A percentile compares a stretch with the other conserved stretches of the same genome.
Conservation (phyloP, 2,797 vertebrate species). For the Epinephelus malabaricus region DNA sequence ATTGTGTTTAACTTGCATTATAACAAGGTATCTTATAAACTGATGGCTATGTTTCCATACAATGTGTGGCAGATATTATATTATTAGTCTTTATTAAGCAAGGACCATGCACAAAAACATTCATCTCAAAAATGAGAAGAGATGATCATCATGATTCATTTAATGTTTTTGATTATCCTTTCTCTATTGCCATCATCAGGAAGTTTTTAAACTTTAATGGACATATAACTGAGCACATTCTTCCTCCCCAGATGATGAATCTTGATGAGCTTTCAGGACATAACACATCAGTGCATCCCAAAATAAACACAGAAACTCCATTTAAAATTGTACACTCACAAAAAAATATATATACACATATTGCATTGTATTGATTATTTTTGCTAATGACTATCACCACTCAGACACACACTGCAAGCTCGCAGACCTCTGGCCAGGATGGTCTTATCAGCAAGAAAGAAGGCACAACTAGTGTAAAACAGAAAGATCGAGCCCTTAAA, state of each 20-base stretch:
- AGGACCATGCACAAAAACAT: too few species aligned
- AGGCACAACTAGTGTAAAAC: slow-evolving; percentile 59
- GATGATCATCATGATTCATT: neutral
- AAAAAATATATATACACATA: neutral
- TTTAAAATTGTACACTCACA: slow-evolving; percentile 17
- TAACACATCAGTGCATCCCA: slow-evolving; percentile 35
- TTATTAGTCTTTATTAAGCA: too few species aligned
- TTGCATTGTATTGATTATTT: slow-evolving; percentile 4
- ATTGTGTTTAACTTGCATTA: neutral
- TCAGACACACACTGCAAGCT: slow-evolving; percentile 20
- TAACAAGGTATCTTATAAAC: neutral
- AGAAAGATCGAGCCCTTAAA: slow-evolving; percentile 12
- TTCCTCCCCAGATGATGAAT: neutral
- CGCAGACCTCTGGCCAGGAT: slow-evolving; percentile 8
- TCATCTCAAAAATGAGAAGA: too few species aligned
- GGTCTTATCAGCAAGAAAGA: slow-evolving; percentile 25
- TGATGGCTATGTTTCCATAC: neutral
- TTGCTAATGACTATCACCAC: slow-evolving; percentile 11
- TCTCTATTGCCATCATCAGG: too few species aligned
- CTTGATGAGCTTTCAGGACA: neutral
- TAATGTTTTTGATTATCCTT: neutral
- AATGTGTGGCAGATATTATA: neutral
- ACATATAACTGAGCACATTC: neutral
- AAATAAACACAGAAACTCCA: neutral
- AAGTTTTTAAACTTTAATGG: neutral